Evolutionary conservation across 2,113 vertebrate genomes (phyloP), one percentile per base, ranked within the genome.

Genomic region (Galeopterus variegatus): DNA sequence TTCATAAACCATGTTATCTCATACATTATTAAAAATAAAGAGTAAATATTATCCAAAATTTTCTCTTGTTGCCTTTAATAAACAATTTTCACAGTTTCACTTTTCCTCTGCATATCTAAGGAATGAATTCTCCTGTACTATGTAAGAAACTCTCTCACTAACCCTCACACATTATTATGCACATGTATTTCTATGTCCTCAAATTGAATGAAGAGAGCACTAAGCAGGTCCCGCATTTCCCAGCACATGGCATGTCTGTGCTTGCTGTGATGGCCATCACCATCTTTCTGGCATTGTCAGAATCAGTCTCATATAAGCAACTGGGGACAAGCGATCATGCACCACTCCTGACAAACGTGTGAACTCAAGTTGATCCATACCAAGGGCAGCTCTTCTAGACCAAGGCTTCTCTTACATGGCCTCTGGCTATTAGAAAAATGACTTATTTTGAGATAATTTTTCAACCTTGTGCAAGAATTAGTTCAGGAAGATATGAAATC

Each of bases 211-310:
- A 36, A 48, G 73, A 80, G 26, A 65, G 28, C 50, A 41, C 12
- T 13, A 15, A 45, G 10, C 65, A 82, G 26, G 13, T 31, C 23
- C n/a, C 36, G 48, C 52, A 23, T 62, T 56, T 41, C 2, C 52
- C 41, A 76, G 31, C 24, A 72, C 9, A 10, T 0, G 0, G n/a
- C 18, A 2, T 31, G 23, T 33, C 0, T 5, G 1, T 45, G 33
- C 58, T 56, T 23, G 48, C 48, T 26, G 1, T 21, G 33, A 28
- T 21, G 72, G 26, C 76, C 26, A 0, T 72, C n/a, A 21, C 15
- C 28, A 7, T 45, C 24, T 45, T 72, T 21, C 54, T 67, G 45
- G 13, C 48, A 9, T 17, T 31, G 3, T 48, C 41, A 90, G 28
- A 86, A 76, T 81, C 9, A 21, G 3, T 70, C 48, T 81, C 28